Evolutionary conservation across 1,140 invertebrate genomes (phyloP).

Genomic region (Philopotamus ludificatus): DNA sequence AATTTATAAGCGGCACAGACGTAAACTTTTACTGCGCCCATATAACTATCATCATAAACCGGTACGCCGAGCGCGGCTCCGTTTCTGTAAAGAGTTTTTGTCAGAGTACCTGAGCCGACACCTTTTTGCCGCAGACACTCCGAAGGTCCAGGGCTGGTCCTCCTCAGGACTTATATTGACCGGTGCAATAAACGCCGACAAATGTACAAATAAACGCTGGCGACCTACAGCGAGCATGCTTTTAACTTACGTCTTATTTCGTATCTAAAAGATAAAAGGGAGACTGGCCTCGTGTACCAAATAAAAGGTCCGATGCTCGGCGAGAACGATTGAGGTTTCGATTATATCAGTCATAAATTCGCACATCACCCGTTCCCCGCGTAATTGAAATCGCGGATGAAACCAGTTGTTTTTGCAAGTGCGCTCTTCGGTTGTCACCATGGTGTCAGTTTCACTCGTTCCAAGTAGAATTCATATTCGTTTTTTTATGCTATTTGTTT

Average conservation of each 20-base stretch:
- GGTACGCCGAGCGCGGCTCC: constrained; percentile 29
- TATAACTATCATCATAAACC: constrained; percentile 42
- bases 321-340: too few species aligned
- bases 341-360: too few species aligned
- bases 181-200: constrained; percentile 35
- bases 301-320: not conserved
- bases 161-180: constrained; percentile 26
- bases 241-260: not conserved
- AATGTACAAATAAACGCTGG: constrained; percentile 8
- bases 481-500: too few species aligned
- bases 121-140: constrained; percentile 4
- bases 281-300: not conserved
- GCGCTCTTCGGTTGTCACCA: too few species aligned
- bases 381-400: too few species aligned
- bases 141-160: constrained; percentile 15
- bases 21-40: constrained; percentile 40
- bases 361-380: too few species aligned
- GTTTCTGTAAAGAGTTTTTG: constrained; percentile 38
- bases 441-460: too few species aligned
- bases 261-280: not conserved
- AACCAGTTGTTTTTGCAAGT: too few species aligned
- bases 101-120: constrained; percentile 29
- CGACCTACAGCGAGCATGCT: constrained; percentile 20
- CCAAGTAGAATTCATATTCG: too few species aligned
- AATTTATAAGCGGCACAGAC: constrained; percentile 38